Percentiles rank a stretch among this genome's conserved stretches.
Conservation (phyloP, 2,113 vertebrate genomes). For the Illadopsis cleaveri region DNA sequence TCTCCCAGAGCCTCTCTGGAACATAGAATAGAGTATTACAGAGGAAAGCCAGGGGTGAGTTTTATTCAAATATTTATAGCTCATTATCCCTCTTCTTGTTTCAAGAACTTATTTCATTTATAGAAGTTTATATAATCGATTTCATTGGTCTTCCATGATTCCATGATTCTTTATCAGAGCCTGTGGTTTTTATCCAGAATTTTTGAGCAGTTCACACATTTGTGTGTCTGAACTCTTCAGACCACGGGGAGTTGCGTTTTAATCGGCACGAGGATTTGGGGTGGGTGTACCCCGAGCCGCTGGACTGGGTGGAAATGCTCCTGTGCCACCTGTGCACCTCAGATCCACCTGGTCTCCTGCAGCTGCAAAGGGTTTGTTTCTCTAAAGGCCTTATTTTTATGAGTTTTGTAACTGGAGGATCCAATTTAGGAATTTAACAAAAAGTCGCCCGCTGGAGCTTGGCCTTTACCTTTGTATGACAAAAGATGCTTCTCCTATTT, state of each 20-base stretch:
- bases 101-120: neutral
- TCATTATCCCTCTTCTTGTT: neutral
- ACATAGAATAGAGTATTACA: neutral
- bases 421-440: neutral
- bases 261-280: rapidly evolving
- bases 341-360: neutral
- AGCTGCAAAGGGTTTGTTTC: neutral
- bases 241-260: neutral
- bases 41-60: neutral
- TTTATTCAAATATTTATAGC: neutral
- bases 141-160: neutral
- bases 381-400: neutral
- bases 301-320: neutral
- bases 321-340: neutral
- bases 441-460: neutral
- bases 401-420: neutral
- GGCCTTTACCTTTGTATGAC: neutral
- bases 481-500: neutral
- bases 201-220: neutral
- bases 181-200: neutral
- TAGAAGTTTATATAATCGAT: neutral
- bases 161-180: neutral
- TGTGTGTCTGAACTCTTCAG: neutral
- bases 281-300: neutral
- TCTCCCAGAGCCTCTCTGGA: neutral